A percentile compares a stretch with the other conserved stretches of the same genome.
phyloP scores from a whole-genome alignment of 2,888 invertebrate species.

The Nomada fabriciana region DNA sequence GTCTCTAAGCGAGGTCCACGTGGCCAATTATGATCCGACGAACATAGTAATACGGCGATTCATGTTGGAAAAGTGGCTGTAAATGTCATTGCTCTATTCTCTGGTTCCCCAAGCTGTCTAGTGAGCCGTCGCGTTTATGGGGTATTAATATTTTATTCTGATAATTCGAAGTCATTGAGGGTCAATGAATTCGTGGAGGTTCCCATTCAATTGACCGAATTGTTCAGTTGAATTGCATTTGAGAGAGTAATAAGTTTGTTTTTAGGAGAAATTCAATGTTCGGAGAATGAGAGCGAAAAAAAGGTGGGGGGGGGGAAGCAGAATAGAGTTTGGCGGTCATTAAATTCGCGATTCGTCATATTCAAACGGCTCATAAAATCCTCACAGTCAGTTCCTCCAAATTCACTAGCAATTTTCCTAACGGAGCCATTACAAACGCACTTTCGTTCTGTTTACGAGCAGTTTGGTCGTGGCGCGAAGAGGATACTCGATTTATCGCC shows the following conservation, averaged over 20 bases:
- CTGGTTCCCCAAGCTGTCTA: not conserved
- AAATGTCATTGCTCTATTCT: slow-evolving; percentile 17
- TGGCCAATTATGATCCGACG: slow-evolving; percentile 33
- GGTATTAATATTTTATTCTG: slow-evolving; percentile 75
- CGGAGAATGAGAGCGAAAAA: slow-evolving; percentile 17
- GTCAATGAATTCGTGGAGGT: slow-evolving; percentile 57
- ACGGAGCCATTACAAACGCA: slow-evolving; percentile 64
- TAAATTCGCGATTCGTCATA: slow-evolving; percentile 68
- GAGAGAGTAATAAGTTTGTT: slow-evolving; percentile 54
- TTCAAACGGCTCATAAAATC: slow-evolving; percentile 68
- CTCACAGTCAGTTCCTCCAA: slow-evolving; percentile 49
- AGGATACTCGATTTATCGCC: slow-evolving; percentile 61
- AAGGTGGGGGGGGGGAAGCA: not conserved
- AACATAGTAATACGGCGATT: slow-evolving; percentile 25
- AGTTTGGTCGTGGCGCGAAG: slow-evolving; percentile 45
- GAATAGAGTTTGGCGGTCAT: slow-evolving; percentile 45
- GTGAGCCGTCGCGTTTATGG: slow-evolving; percentile 60
- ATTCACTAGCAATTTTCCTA: slow-evolving; percentile 70
- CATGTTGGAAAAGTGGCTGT: slow-evolving; percentile 24
- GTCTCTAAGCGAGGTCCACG: slow-evolving; percentile 1
- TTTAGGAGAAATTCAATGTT: slow-evolving; percentile 47
- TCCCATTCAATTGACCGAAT: slow-evolving; percentile 30
- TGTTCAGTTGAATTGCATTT: slow-evolving; percentile 32
- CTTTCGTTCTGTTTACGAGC: slow-evolving; percentile 63
- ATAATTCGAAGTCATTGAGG: slow-evolving; percentile 46